Percentiles rank a stretch among this genome's conserved stretches.
phyloP scores from a whole-genome alignment of 2,797 vertebrate genomes.

The Dryobates pubescens region DNA sequence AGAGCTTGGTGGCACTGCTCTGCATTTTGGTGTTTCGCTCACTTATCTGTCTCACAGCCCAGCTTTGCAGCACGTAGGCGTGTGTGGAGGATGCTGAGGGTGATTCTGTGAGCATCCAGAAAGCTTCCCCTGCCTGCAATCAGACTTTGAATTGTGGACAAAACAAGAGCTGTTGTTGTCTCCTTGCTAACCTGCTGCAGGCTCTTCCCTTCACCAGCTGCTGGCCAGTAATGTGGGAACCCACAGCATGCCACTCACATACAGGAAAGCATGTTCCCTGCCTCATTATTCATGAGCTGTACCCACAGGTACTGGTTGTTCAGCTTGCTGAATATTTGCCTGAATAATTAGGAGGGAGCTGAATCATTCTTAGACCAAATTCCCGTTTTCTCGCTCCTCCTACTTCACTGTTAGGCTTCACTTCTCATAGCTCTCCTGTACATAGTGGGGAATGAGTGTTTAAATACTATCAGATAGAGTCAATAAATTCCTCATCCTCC shows the following conservation, averaged over 20 bases:
- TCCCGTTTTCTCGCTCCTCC: conserved; percentile 17
- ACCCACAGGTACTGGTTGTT: conserved; percentile 41
- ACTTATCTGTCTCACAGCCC: not conserved
- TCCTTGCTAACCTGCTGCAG: not conserved
- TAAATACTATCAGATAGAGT: not conserved
- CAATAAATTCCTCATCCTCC: not conserved
- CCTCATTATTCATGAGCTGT: conserved; percentile 43
- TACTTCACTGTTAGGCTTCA: conserved; percentile 10
- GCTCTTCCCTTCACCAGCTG: accelerated
- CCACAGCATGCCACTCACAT: not conserved
- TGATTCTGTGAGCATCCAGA: not conserved
- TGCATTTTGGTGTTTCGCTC: not conserved
- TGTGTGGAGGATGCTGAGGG: not conserved
- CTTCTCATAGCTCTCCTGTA: not conserved
- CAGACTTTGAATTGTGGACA: not conserved
- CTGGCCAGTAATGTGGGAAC: not conserved
- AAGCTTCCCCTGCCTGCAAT: not conserved
- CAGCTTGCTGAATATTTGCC: conserved; percentile 43
- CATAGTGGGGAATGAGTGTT: not conserved
- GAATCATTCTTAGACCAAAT: conserved; percentile 69
- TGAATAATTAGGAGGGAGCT: conserved; percentile 63
- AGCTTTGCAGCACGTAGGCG: not conserved
- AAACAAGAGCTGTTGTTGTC: not conserved
- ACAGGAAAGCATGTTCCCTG: conserved; percentile 20
- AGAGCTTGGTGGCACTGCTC: not conserved